phyloP scores from a whole-genome alignment of 2,797 vertebrate genomes.

The Clamator glandarius region DNA sequence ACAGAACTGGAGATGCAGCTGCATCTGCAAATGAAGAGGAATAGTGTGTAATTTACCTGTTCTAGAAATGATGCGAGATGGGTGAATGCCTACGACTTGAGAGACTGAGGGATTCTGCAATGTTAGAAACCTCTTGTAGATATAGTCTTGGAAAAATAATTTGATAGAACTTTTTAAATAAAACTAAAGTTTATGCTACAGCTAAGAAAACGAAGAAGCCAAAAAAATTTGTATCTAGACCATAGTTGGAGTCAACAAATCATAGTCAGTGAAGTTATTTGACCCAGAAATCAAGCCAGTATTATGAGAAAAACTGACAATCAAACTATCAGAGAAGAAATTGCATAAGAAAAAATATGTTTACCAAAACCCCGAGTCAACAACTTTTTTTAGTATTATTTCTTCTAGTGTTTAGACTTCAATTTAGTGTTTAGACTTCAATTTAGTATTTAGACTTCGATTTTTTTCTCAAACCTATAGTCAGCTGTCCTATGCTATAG shows the following conservation, averaged over 20 bases:
- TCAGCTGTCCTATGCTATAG: neutral
- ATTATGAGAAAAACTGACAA: neutral
- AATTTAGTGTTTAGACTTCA: neutral
- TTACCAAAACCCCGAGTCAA: neutral
- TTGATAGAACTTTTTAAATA: neutral
- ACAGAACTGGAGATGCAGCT: neutral
- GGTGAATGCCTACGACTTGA: neutral
- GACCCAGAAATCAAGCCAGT: neutral
- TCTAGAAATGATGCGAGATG: neutral
- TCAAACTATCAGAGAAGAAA: neutral
- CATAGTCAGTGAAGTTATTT: neutral
- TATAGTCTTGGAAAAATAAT: neutral
- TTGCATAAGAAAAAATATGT: neutral
- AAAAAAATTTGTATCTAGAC: neutral
- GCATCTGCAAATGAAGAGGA: neutral
- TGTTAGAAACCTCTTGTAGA: neutral
- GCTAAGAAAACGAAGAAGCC: neutral
- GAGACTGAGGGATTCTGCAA: neutral
- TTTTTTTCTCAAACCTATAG: neutral
- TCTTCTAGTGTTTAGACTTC: neutral
- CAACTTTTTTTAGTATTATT: neutral
- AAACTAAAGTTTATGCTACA: neutral
- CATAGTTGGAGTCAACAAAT: rapidly evolving
- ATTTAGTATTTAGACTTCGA: neutral
- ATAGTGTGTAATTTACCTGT: neutral